Evolutionary conservation across 2,888 invertebrate species (phyloP).

Genomic region (Eupithecia tripunctaria): DNA sequence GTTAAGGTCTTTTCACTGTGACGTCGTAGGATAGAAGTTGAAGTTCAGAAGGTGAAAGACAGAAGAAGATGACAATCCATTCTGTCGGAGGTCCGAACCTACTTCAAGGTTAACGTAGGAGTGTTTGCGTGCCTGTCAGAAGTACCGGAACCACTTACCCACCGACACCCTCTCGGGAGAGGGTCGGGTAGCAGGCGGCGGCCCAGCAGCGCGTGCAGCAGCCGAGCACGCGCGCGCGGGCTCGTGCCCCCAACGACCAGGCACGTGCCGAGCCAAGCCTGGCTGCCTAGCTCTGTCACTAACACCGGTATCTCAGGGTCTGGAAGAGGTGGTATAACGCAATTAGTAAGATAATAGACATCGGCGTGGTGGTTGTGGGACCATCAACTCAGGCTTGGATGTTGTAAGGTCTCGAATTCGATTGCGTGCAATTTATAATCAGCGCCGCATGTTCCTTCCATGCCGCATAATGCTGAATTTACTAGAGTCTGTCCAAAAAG

Average conservation of each 20-base stretch:
- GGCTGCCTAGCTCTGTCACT: slow-evolving; percentile 66
- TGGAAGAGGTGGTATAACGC: slow-evolving; percentile 41
- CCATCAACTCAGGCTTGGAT: neutral
- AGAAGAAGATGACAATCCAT: neutral
- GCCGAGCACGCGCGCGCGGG: slow-evolving; percentile 87
- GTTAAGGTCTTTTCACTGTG: neutral
- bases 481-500: too few species aligned
- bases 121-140: neutral
- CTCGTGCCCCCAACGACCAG: slow-evolving; percentile 90
- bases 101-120: too few species aligned
- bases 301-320: slow-evolving; percentile 65
- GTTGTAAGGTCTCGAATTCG: too few species aligned
- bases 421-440: too few species aligned
- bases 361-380: neutral
- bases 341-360: neutral
- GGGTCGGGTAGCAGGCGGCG: slow-evolving; percentile 86
- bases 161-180: slow-evolving; percentile 85
- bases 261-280: slow-evolving; percentile 82
- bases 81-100: neutral
- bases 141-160: slow-evolving; percentile 76
- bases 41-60: neutral
- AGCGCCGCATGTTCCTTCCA: too few species aligned
- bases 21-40: neutral
- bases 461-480: too few species aligned
- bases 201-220: slow-evolving; percentile 90